phyloP scores from a whole-genome alignment of 2,888 invertebrate genomes.

The Epinotia brunnichana region DNA sequence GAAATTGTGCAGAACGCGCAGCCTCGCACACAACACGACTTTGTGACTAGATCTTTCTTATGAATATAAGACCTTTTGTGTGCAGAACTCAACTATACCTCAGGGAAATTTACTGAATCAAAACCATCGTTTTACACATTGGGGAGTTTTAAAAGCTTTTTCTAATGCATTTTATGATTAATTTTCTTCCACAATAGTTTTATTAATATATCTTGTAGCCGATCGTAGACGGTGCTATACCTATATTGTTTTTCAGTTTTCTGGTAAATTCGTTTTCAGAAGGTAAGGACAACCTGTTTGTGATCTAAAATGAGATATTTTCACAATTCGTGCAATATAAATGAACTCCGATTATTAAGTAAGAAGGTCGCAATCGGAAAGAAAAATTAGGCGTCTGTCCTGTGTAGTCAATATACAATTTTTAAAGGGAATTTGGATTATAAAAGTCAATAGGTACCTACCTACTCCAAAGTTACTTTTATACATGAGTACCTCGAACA shows the following conservation, averaged over 20 bases:
- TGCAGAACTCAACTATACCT: constrained; percentile 20
- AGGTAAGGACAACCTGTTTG: background rate
- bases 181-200: background rate
- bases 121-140: constrained; percentile 15
- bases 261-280: background rate
- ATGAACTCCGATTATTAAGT: no score
- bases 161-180: constrained; percentile 24
- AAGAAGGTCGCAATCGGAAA: no score
- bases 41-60: background rate
- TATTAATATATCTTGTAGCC: background rate
- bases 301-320: background rate
- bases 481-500: no score
- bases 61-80: background rate
- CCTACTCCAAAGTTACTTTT: no score
- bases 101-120: constrained; percentile 37
- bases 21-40: background rate
- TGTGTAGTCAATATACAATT: no score
- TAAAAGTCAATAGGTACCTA: no score
- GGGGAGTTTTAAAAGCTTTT: constrained; percentile 22
- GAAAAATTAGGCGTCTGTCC: no score
- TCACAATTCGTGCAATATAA: background rate
- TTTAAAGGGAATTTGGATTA: no score
- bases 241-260: no score
- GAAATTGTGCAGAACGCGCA: constrained; percentile 11
- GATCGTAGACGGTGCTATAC: no score